Evolutionary conservation across 2,888 invertebrate species (phyloP), one percentile per base, ranked within the genome.

Genomic region (Heliconius ethilla): DNA sequence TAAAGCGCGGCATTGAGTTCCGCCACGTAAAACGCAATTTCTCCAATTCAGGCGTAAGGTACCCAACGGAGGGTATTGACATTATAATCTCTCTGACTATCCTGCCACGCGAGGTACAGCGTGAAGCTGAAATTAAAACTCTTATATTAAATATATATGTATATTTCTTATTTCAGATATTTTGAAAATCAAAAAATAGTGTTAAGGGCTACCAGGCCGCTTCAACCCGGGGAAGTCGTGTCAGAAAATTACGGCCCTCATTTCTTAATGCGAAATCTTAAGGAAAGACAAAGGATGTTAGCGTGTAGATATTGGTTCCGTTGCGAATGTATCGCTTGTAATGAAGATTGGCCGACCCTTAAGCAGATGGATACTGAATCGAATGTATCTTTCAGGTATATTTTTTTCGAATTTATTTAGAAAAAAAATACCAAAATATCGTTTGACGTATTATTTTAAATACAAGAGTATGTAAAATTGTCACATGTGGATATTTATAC

Each of bases 231-330:
- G 0, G 96, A 97, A 66, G 86, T 95, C n/a, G 95, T 98, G 0
- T 96, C 96, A 0, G 98, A 98, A 86, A 98, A 98, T 91, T 98
- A 98, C 87, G 98, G 98, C 0, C 97, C 97, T 0, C 95, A 97
- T 83, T 98, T 97, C 86, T 86, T 94, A 83, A 86, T 87, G 82
- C 86, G 91, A 0, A 95, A 95, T 0, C 95, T 96, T 80, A 86
- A 87, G 25, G 91, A 92, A 72, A 94, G 98, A 6, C 96, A 96
- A 86, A 92, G 95, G 70, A 92, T 95, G 0, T 90, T 98, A 2
- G 94, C 95, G 2, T 96, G 96, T 22, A 95, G 97, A 22, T 98
- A 98, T 87, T 97, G 97, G 96, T 98, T 98, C 87, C 91, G 94
- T 75, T 98, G 98, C 85, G 94, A 95, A 66, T 98, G 98, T 86